phyloP scores from a whole-genome alignment of 2,888 invertebrate species.

The Chrysolina oricalcia region DNA sequence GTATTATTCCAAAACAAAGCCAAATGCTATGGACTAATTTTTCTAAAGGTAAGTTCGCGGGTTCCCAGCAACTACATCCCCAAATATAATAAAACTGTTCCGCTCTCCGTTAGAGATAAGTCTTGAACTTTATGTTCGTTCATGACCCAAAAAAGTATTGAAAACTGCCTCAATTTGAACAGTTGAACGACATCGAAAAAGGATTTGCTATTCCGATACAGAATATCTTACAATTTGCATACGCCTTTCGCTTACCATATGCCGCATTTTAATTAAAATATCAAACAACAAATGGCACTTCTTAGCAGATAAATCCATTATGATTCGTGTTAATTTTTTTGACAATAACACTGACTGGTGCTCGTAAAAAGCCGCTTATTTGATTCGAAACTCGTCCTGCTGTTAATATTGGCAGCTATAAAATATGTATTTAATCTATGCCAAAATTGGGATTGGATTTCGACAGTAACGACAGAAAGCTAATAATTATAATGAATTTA shows the following conservation, averaged over 20 bases:
- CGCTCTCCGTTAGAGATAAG: too few relatives aligned
- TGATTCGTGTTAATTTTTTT: neutral
- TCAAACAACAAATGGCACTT: neutral
- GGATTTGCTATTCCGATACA: neutral
- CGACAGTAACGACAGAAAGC: conserved; percentile 3
- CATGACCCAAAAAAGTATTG: too few relatives aligned
- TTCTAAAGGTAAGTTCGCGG: too few relatives aligned
- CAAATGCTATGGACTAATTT: too few relatives aligned
- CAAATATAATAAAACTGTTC: too few relatives aligned
- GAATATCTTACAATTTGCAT: neutral
- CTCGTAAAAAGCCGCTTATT: neutral
- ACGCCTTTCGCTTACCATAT: neutral
- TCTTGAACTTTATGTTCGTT: too few relatives aligned
- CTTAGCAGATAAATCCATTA: neutral
- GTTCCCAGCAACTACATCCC: too few relatives aligned
- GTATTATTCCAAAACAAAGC: too few relatives aligned
- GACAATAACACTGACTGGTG: neutral
- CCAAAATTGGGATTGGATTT: neutral
- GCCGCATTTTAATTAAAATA: neutral
- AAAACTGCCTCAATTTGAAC: too few relatives aligned
- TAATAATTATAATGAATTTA: neutral
- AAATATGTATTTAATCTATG: conserved; percentile 5
- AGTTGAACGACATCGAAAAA: too few relatives aligned
- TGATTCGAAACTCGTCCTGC: neutral
- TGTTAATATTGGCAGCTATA: neutral